Percentiles rank a stretch among this genome's conserved stretches.
phyloP scores from a whole-genome alignment of 2,797 vertebrate genomes.

The Phrynocephalus vlangalii region DNA sequence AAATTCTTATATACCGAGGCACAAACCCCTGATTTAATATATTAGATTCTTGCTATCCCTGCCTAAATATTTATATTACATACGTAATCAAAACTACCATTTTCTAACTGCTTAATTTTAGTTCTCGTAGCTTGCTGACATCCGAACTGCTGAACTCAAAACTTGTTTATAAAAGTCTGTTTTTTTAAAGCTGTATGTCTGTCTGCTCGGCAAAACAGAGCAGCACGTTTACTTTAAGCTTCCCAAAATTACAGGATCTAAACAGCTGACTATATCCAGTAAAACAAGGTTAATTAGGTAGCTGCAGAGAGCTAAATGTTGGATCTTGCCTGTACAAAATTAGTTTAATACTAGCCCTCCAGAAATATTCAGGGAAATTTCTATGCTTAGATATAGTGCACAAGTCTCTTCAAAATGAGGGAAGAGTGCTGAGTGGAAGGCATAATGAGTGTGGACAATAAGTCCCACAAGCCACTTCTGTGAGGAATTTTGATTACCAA shows the following conservation, averaged over 20 bases:
- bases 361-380: not conserved
- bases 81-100: not conserved
- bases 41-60: not conserved
- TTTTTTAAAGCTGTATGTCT: not conserved
- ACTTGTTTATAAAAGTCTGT: not conserved
- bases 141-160: constrained; percentile 33
- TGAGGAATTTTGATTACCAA: rapidly evolving
- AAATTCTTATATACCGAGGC: not conserved
- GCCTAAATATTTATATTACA: not conserved
- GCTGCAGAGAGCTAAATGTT: constrained; percentile 6
- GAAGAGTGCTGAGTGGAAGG: not conserved
- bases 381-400: not conserved
- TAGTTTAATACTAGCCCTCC: constrained; percentile 1
- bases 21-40: not conserved
- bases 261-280: constrained; percentile 2
- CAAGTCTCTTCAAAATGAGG: not conserved
- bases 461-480: not conserved
- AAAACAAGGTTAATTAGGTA: constrained; percentile 11
- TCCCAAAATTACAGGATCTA: constrained; percentile 11
- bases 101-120: not conserved
- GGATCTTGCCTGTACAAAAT: not conserved
- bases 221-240: not conserved
- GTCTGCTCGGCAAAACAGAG: not conserved
- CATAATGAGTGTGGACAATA: constrained; percentile 10
- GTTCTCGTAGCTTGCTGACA: constrained; percentile 15